These are phyloP conservation scores for Odobenus rosmarus DNA, from an alignment of 2,113 vertebrate genomes.

Conservation along the genomic window DNA sequence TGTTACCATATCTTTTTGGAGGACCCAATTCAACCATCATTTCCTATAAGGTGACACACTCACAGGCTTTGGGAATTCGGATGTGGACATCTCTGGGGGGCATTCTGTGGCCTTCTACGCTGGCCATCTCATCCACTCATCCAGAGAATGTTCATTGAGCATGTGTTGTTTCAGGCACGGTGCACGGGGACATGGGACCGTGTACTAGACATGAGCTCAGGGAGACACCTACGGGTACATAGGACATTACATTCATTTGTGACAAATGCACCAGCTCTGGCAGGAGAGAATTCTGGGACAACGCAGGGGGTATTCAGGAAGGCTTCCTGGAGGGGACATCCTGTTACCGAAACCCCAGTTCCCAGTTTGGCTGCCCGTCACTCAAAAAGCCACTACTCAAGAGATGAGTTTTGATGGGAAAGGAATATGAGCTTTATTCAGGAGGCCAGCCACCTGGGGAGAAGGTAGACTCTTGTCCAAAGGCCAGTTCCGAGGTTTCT, in stretches of 20 bases:
- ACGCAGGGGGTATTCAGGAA: neutral
- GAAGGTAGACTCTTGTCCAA: neutral
- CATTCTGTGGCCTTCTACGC: neutral
- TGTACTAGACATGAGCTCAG: neutral
- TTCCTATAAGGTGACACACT: neutral
- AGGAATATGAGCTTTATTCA: neutral
- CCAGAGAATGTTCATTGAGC: neutral
- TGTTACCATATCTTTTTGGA: neutral
- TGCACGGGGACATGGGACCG: rapidly evolving
- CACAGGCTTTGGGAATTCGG: neutral
- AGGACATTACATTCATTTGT: neutral
- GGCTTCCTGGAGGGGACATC: neutral
- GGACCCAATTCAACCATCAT: neutral
- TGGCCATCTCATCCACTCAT: neutral
- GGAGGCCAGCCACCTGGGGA: neutral
- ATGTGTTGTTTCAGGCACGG: rapidly evolving
- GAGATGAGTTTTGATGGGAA: neutral
- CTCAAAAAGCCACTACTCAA: neutral
- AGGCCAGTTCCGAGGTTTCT: neutral
- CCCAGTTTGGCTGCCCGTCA: neutral
- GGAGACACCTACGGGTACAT: neutral
- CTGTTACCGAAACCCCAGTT: neutral
- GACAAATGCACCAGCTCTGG: neutral
- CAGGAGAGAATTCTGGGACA: neutral
- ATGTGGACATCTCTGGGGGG: neutral